Evolutionary conservation across 2,888 invertebrate genomes (phyloP), one percentile per base, ranked within the genome.

Genomic region (Drosophila mayaguana): DNA sequence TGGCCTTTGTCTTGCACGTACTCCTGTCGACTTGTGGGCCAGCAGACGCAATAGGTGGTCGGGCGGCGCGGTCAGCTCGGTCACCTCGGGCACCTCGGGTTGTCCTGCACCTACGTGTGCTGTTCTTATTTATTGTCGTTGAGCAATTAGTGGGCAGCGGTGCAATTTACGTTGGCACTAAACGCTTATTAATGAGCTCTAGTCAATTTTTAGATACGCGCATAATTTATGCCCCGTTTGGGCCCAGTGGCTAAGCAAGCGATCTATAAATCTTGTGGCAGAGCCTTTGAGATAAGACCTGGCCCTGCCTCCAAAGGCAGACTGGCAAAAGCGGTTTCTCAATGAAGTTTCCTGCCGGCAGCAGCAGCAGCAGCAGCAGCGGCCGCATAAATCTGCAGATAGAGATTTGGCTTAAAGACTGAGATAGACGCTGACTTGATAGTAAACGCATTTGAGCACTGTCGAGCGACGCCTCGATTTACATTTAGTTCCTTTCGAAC

Each of bases 111-210:
- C 76, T 80, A 66, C 72, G 51, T 67, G 61, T 42, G 57, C 53
- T 63, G 69, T 79, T 76, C 76, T 81, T 63, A 67, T 56, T 36
- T 53, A 34, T 34, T 11, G 56, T 34, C 43, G 51, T 20, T 48
- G 51, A 20, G 64, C 86, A 84, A 84, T 88, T 84, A 84, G 80
- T 70, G 68, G 64, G 66, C 63, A 38, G 46, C 9, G 64, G 46
- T 16, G 66, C 70, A 62, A 55, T 73, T 68, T 64, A 48, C 72
- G 59, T 61, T 67, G 83, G 61, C 83, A 63, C 75, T 88, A 84
- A 84, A 84, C 83, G 86, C 61, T 83, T 84, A 84, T 86, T 88
- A 84, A 84, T 88, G 83, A 83, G 83, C 32, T 28, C 51, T 8
- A 78, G 71, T 57, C 78, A 72, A 74, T 72, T 75, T 72, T 36